These are phyloP conservation scores for Spisula solida DNA, from an alignment of 2,888 invertebrate genomes.

Conservation along the genomic window DNA sequence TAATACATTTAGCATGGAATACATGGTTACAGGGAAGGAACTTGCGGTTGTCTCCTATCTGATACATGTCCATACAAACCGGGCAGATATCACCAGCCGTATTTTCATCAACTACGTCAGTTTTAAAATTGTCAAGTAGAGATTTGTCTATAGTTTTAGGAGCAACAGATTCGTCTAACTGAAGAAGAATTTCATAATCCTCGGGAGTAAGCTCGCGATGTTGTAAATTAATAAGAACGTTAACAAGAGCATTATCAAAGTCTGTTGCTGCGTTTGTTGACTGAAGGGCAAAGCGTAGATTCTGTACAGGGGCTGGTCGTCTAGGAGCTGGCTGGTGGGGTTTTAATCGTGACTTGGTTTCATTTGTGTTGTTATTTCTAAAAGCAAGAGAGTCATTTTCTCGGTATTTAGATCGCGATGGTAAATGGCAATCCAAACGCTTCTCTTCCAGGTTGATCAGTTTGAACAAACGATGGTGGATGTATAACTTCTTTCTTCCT, in stretches of 20 bases:
- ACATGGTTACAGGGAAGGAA: slow-evolving; percentile 85
- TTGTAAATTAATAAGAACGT: slow-evolving; percentile 82
- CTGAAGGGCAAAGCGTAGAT: slow-evolving; percentile 77
- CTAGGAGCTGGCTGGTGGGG: neutral
- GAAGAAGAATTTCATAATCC: slow-evolving; percentile 85
- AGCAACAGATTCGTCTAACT: slow-evolving; percentile 84
- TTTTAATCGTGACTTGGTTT: slow-evolving; percentile 66
- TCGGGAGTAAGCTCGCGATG: slow-evolving; percentile 87
- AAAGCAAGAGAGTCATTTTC: slow-evolving; percentile 27
- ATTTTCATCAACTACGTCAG: slow-evolving; percentile 75
- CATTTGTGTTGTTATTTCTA: slow-evolving; percentile 59
- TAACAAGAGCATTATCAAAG: slow-evolving; percentile 75
- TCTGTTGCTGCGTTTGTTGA: slow-evolving; percentile 72
- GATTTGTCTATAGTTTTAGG: slow-evolving; percentile 82
- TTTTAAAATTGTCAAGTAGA: slow-evolving; percentile 76
- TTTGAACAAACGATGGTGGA: slow-evolving; percentile 81
- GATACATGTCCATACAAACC: slow-evolving; percentile 85
- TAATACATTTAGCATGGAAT: slow-evolving; percentile 85
- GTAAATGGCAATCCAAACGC: slow-evolving; percentile 64
- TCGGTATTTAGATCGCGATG: slow-evolving; percentile 48
- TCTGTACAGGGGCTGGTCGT: slow-evolving; percentile 70
- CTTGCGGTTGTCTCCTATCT: slow-evolving; percentile 80
- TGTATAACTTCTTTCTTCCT: slow-evolving; percentile 78
- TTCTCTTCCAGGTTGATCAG: slow-evolving; percentile 73
- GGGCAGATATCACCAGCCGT: slow-evolving; percentile 77